Evolutionary conservation across 2,113 vertebrate species (phyloP).

Genomic region (Laticauda colubrina): DNA sequence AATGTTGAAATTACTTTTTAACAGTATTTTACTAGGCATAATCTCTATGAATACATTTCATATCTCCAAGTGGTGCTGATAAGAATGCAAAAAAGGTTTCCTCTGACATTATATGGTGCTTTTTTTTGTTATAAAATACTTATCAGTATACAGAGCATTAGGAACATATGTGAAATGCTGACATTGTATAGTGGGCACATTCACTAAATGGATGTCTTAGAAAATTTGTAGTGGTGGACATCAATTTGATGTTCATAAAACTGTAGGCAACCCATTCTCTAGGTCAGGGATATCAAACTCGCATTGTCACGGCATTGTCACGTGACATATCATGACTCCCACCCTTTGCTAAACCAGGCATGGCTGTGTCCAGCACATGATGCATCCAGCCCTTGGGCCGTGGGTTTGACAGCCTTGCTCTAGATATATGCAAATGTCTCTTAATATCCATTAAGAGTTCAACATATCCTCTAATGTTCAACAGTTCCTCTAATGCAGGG

Average conservation of each 20-base stretch:
- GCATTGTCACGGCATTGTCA: no score
- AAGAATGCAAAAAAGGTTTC: not conserved
- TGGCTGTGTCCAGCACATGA: no score
- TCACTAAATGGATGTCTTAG: not conserved
- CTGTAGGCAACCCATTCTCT: not conserved
- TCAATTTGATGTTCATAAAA: not conserved
- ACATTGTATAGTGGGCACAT: not conserved
- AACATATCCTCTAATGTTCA: not conserved
- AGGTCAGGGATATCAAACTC: no score
- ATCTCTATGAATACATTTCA: not conserved
- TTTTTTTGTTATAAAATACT: not conserved
- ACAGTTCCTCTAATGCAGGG: no score
- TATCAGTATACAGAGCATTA: not conserved
- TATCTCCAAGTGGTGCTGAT: not conserved
- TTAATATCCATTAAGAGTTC: not conserved
- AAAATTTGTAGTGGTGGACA: not conserved
- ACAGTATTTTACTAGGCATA: not conserved
- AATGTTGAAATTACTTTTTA: not conserved
- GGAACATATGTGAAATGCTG: not conserved
- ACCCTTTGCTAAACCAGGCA: no score
- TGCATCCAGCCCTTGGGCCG: no score
- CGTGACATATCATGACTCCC: no score
- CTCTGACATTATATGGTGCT: not conserved
- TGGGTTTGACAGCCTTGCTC: no score
- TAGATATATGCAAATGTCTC: not conserved